Percentiles rank a stretch among this genome's conserved stretches.
Conservation (phyloP, 2,797 vertebrate genomes). For the Astyanax mexicanus region DNA sequence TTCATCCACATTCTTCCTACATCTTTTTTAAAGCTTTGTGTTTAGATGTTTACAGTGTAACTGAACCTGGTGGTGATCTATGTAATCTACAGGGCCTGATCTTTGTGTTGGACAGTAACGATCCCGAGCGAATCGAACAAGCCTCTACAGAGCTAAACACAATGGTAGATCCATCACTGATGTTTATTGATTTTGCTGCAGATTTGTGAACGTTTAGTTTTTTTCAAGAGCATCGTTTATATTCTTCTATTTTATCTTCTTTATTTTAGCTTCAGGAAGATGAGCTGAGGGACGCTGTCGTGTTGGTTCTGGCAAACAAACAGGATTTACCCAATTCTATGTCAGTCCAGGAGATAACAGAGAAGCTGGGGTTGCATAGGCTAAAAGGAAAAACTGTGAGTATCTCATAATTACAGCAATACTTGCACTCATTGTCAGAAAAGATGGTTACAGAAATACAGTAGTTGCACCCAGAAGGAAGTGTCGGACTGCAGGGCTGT, state of each 20-base stretch:
- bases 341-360: slow-evolving; percentile 38
- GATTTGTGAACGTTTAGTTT: neutral
- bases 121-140: slow-evolving; percentile 41
- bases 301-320: slow-evolving; percentile 56
- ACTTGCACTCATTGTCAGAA: too few species aligned
- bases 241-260: neutral
- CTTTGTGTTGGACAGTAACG: slow-evolving; percentile 53
- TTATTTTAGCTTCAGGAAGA: slow-evolving; percentile 39
- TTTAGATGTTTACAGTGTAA: too few species aligned
- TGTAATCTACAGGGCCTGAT: slow-evolving; percentile 53
- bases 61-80: neutral
- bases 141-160: slow-evolving; percentile 33
- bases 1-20: too few species aligned
- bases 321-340: slow-evolving; percentile 56
- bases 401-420: neutral
- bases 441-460: too few species aligned
- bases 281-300: slow-evolving; percentile 42
- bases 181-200: neutral
- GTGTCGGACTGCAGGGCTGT: too few species aligned
- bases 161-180: slow-evolving; percentile 24
- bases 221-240: neutral
- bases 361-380: slow-evolving; percentile 34
- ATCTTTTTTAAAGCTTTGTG: too few species aligned
- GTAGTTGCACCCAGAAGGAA: too few species aligned
- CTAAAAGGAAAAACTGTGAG: slow-evolving; percentile 43